Percentiles rank a stretch among this genome's conserved stretches.
Conservation (phyloP, 2,113 vertebrate species). For the Leptobrachium leishanense region DNA sequence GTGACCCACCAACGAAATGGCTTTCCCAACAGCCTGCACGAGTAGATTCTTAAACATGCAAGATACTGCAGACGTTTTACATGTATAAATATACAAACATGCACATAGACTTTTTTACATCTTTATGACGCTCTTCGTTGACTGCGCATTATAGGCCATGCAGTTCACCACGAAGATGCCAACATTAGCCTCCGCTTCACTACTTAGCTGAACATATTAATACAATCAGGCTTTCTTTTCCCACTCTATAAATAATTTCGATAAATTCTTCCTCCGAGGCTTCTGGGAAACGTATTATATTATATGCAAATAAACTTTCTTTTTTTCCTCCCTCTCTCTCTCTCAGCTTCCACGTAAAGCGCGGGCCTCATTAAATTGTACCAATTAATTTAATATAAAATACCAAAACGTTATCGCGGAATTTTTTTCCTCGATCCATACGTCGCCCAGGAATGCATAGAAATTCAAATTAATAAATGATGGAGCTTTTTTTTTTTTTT, state of each 20-base stretch:
- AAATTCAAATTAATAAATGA: slow-evolving; percentile 49
- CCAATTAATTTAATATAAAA: slow-evolving; percentile 25
- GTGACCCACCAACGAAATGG: too few relatives aligned
- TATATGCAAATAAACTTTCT: neutral
- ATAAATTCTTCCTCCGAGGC: neutral
- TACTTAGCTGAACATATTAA: too few relatives aligned
- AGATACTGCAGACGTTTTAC: too few relatives aligned
- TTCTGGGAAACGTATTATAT: neutral
- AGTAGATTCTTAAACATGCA: too few relatives aligned
- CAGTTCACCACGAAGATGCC: too few relatives aligned
- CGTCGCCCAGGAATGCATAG: slow-evolving; percentile 7
- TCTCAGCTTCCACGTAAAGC: neutral
- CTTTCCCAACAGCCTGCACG: too few relatives aligned
- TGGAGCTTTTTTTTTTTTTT: slow-evolving; percentile 13
- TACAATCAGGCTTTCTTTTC: neutral
- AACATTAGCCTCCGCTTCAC: too few relatives aligned
- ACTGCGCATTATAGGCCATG: too few relatives aligned
- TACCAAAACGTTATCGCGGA: neutral
- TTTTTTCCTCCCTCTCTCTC: neutral
- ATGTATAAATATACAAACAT: too few relatives aligned
- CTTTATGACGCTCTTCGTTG: too few relatives aligned
- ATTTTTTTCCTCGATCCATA: slow-evolving; percentile 19
- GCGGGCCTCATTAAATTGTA: neutral
- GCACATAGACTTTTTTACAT: too few relatives aligned
- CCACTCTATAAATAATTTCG: too few relatives aligned